phyloP scores from a whole-genome alignment of 2,888 invertebrate genomes.

The Apotomis capreana region DNA sequence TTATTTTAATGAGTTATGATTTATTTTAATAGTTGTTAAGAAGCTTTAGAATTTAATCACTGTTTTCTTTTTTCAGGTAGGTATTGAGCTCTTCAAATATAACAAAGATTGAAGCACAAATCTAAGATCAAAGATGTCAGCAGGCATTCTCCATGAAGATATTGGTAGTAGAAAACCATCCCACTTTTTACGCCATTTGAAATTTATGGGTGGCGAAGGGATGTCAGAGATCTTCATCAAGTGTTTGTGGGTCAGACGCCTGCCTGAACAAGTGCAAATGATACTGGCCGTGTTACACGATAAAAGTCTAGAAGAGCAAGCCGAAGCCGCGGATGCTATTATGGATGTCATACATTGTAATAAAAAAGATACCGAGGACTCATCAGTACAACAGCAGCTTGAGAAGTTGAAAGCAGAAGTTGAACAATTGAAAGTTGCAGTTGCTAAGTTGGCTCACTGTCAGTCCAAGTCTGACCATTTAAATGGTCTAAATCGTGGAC shows the following conservation, averaged over 20 bases:
- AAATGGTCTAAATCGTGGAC: not conserved
- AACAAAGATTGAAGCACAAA: not conserved
- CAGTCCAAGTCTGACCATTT: not conserved
- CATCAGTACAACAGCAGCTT: not conserved
- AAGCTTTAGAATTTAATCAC: too few relatives aligned
- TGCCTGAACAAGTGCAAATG: slow-evolving; percentile 10
- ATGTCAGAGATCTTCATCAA: slow-evolving; percentile 4
- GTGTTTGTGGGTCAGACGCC: not conserved
- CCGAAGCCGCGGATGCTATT: slow-evolving; percentile 6
- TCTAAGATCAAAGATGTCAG: not conserved
- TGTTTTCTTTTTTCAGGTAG: not conserved
- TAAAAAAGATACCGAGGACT: not conserved
- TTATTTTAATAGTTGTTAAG: too few relatives aligned
- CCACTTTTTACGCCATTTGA: slow-evolving; percentile 3
- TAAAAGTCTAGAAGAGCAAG: slow-evolving; percentile 15
- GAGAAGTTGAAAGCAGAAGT: slow-evolving; percentile 3
- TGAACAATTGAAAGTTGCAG: slow-evolving; percentile 9
- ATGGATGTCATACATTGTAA: not conserved
- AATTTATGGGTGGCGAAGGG: not conserved
- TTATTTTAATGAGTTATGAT: too few relatives aligned
- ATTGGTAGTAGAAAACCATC: slow-evolving; percentile 19
- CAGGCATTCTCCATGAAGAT: not conserved
- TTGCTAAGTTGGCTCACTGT: not conserved
- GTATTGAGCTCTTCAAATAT: not conserved
- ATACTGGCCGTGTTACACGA: slow-evolving; percentile 2